phyloP scores from a whole-genome alignment of 2,888 invertebrate species.

The Drosophila emarginata region DNA sequence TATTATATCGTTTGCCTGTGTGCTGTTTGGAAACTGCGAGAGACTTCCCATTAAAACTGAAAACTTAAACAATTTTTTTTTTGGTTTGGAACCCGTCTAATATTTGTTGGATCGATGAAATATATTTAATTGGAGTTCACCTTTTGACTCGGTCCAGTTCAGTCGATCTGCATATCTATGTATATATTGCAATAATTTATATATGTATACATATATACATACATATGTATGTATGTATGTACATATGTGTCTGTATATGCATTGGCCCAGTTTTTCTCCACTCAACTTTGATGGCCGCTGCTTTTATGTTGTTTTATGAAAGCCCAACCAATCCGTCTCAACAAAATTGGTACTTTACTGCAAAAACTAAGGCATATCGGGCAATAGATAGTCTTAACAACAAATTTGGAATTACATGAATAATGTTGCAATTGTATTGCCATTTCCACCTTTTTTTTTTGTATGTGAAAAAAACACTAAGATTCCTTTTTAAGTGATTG shows the following conservation, averaged over 20 bases:
- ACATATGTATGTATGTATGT: too few species aligned
- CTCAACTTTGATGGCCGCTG: conserved; percentile 1
- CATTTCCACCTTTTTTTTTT: too few species aligned
- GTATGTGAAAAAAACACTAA: too few species aligned
- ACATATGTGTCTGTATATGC: background rate
- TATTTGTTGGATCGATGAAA: background rate
- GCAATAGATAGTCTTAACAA: background rate
- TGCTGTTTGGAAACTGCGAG: background rate
- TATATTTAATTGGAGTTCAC: conserved; percentile 2
- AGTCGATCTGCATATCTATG: background rate
- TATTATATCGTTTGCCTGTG: too few species aligned
- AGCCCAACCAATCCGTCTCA: conserved; percentile 2
- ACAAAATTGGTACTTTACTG: conserved; percentile 2
- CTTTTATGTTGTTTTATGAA: conserved; percentile 5
- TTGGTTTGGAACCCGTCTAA: background rate
- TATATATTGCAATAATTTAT: background rate
- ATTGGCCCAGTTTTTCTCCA: conserved; percentile 3
- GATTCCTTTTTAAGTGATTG: too few species aligned
- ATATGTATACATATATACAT: background rate
- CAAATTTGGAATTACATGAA: background rate
- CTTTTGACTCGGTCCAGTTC: conserved; percentile 2
- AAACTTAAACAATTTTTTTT: too few species aligned
- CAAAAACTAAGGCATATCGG: background rate
- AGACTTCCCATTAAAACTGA: background rate
- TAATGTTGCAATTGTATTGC: background rate